Base-by-base conservation (phyloP, 2,888 invertebrate genomes). In the Epicampocera succincta region DNA sequence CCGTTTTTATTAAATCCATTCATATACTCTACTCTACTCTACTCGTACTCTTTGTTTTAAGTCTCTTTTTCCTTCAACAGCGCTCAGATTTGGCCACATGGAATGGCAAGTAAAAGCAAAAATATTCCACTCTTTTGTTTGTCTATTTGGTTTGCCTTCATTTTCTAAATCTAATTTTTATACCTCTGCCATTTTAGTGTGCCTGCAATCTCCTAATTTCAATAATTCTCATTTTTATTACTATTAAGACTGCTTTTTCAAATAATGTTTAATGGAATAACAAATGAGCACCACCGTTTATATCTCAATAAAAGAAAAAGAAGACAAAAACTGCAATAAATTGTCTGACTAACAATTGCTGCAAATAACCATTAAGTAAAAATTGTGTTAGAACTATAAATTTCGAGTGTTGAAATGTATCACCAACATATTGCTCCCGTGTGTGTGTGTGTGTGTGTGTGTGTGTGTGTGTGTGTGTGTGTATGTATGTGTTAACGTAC, bases 401-500 rank as follows among this genome's bases (percentile, higher is more conserved):
- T 60, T 40, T 58, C 13, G 19, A 29, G 73, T 54, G n/a, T 15
- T 33, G 54, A 56, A 54, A 54, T 66, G 56, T 66, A 61, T 66
- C 56, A 15, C 17, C 17, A 4, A 19, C 21, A n/a, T n/a, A n/a
- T n/a, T n/a, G n/a, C n/a, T n/a, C n/a, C n/a, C n/a, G n/a, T n/a
- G n/a, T n/a, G n/a, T n/a, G n/a, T n/a, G n/a, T n/a, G n/a, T n/a
- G n/a, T n/a, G n/a, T n/a, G n/a, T n/a, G n/a, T n/a, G n/a, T n/a
- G n/a, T n/a, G n/a, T n/a, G n/a, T n/a, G n/a, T 8, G n/a, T 12
- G 2, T 19, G 12, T 4, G 19, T 4, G 29, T 29, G 3, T 6
- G 6, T 29, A 3, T 29, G 29, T 33, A 33, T 33, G 33, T 33
- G 33, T 33, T 1, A 8, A 91, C 94, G 93, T 87, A 97, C 97